Conservation (phyloP, 2,888 invertebrate genomes). For the Epiperipatus broadwayi region DNA sequence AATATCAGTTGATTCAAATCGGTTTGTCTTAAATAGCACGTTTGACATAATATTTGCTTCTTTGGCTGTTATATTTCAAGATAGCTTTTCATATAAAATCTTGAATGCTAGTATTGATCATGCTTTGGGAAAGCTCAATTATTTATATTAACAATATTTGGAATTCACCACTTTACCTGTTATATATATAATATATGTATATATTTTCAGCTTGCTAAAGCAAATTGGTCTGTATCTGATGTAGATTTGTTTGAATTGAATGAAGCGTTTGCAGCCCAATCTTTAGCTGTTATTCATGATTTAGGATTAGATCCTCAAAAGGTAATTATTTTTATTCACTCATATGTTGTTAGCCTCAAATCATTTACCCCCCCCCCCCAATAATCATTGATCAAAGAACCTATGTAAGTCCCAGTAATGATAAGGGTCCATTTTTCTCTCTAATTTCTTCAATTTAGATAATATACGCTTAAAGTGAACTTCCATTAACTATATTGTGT, state of each 20-base stretch:
- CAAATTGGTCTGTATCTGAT: conserved; percentile 30
- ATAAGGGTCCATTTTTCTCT: background rate
- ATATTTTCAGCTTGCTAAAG: conserved; percentile 28
- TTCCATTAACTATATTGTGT: no score
- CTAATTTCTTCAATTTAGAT: background rate
- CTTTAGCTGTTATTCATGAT: conserved; percentile 31
- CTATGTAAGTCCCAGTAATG: background rate
- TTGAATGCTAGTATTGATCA: no score
- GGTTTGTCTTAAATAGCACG: no score
- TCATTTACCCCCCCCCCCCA: no score
- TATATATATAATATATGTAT: background rate
- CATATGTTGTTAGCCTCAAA: background rate
- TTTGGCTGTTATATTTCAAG: no score
- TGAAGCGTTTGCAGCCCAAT: conserved; percentile 36
- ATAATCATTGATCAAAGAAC: background rate
- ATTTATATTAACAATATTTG: no score
- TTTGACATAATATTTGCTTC: no score
- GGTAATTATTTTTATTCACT: conserved; percentile 21
- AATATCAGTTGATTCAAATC: no score
- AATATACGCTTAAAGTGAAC: no score
- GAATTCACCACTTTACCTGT: no score
- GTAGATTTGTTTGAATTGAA: conserved; percentile 36
- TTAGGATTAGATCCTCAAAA: conserved; percentile 27
- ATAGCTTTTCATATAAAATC: no score
- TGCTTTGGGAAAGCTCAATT: no score